Conservation (phyloP, 2,797 vertebrate species). For the Natrix natrix region DNA sequence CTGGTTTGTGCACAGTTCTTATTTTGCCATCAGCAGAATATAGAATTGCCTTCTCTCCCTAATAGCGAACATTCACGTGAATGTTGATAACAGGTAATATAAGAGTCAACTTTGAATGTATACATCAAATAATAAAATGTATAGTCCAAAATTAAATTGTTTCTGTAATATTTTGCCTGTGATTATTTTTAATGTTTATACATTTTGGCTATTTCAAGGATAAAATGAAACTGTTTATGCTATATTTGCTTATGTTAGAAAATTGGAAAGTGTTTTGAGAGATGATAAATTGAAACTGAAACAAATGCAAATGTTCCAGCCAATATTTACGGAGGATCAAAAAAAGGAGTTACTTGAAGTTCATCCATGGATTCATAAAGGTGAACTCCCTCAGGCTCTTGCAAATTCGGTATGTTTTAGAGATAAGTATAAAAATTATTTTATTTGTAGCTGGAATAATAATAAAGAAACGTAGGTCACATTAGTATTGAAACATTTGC, state of each 20-base stretch:
- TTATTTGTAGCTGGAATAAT: neutral
- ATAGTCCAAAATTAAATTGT: neutral
- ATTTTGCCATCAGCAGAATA: neutral
- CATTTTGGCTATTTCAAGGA: constrained; percentile 30
- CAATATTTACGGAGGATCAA: constrained; percentile 86
- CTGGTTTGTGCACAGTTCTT: neutral
- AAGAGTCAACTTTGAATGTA: neutral
- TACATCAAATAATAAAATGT: neutral
- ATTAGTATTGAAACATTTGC: neutral
- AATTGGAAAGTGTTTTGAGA: constrained; percentile 80
- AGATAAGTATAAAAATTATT: neutral
- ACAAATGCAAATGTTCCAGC: constrained; percentile 88
- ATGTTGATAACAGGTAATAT: neutral
- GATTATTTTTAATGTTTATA: neutral
- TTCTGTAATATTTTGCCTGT: neutral
- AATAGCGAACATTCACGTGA: neutral
- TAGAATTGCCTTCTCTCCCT: neutral
- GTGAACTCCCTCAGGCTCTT: constrained; percentile 81
- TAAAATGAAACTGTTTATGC: constrained; percentile 33
- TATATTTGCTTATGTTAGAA: constrained; percentile 67
- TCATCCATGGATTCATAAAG: constrained; percentile 88
- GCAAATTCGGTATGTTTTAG: constrained; percentile 78
- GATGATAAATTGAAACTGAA: constrained; percentile 86
- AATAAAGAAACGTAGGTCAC: neutral
- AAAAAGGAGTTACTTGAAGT: constrained; percentile 85